phyloP scores from a whole-genome alignment of 1,140 invertebrate genomes.

The Aradophagus sp. region DNA sequence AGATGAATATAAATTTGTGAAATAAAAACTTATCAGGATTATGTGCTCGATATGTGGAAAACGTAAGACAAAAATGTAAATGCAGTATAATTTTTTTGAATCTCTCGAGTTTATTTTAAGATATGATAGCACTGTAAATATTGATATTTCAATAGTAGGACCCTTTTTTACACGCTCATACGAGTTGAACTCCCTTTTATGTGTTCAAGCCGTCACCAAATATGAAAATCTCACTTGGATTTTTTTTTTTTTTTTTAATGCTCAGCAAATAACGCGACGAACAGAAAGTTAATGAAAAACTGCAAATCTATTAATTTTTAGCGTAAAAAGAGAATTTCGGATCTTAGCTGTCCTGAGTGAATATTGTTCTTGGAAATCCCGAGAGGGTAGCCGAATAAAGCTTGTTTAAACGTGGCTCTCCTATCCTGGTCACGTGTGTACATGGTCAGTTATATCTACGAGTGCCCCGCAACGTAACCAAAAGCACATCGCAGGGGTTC shows the following conservation, averaged over 20 bases:
- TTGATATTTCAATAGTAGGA: too few species aligned
- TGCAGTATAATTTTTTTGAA: too few species aligned
- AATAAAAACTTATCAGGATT: constrained; percentile 38
- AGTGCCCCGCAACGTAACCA: constrained; percentile 36
- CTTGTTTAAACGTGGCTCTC: constrained; percentile 56
- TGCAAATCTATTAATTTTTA: constrained; percentile 37
- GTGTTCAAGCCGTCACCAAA: too few species aligned
- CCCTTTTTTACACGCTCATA: too few species aligned
- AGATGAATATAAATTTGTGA: constrained; percentile 40
- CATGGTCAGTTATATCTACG: constrained; percentile 44
- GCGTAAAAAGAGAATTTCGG: constrained; percentile 45
- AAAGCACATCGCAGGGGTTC: constrained; percentile 55
- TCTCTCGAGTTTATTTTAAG: too few species aligned
- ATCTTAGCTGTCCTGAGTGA: constrained; percentile 55
- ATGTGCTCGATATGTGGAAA: constrained; percentile 26
- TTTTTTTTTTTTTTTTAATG: too few species aligned
- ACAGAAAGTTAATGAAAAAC: too few species aligned
- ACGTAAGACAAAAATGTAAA: constrained; percentile 31
- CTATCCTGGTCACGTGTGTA: constrained; percentile 53
- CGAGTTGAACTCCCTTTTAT: too few species aligned
- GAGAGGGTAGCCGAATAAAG: constrained; percentile 62
- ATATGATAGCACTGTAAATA: too few species aligned
- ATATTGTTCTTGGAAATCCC: constrained; percentile 68
- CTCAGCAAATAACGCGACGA: too few species aligned
- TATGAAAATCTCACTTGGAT: too few species aligned